Conservation (phyloP, 1,140 invertebrate genomes). For the Formica selysi region DNA sequence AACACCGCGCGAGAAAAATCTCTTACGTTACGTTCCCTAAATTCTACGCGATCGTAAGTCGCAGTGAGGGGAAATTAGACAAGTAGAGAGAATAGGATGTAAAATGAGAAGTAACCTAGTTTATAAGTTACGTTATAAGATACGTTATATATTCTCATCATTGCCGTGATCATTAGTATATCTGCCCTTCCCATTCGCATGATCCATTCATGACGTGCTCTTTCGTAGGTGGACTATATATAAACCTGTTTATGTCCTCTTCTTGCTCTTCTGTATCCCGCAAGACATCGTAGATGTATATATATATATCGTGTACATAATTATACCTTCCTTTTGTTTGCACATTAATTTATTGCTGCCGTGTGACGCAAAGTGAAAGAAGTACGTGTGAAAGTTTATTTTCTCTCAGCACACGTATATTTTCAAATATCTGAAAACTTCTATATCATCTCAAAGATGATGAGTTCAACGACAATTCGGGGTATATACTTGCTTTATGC, state of each 20-base stretch:
- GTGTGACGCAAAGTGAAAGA: constrained; percentile 28
- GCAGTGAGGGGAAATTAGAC: constrained; percentile 48
- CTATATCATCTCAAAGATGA: constrained; percentile 33
- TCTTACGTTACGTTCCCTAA: constrained; percentile 17
- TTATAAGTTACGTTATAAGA: constrained; percentile 55
- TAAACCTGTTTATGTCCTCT: constrained; percentile 79
- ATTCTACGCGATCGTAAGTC: neutral
- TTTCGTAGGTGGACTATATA: constrained; percentile 83
- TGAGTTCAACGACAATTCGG: neutral
- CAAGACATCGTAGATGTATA: constrained; percentile 74
- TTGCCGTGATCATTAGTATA: constrained; percentile 74
- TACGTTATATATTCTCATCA: constrained; percentile 74
- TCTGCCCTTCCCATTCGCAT: constrained; percentile 72
- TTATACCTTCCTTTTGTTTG: neutral
- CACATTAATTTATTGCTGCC: neutral
- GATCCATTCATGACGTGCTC: constrained; percentile 78
- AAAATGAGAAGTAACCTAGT: constrained; percentile 77
- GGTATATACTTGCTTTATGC: neutral
- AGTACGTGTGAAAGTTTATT: neutral
- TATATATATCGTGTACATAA: constrained; percentile 61
- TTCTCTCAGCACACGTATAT: neutral
- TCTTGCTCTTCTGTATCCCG: constrained; percentile 69
- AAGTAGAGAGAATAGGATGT: constrained; percentile 73
- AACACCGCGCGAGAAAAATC: neutral
- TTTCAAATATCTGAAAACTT: neutral